Evolutionary conservation across 2,888 invertebrate genomes (phyloP), one percentile per base, ranked within the genome.

Genomic region (Polylopha cassiicola): DNA sequence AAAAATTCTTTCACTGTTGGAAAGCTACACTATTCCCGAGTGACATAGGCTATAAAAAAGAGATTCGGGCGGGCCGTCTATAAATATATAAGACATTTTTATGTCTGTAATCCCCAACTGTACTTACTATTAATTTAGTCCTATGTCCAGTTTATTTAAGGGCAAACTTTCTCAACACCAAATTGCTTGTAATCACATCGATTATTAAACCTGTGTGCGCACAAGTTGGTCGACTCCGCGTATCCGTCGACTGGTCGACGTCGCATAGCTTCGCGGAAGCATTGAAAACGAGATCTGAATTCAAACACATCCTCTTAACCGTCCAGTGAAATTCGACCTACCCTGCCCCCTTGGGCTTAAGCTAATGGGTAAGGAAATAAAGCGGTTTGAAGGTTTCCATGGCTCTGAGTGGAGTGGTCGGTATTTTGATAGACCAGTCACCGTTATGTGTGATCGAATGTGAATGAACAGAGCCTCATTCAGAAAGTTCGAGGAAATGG

Each of bases 251-350:
- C 29, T 23, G 23, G 8, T 8, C 22, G 28, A 68, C 69, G 58
- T 53, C 58, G 61, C 66, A 68, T 59, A 44, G 59, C 51, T 82
- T 80, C 82, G 74, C 68, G 80, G 82, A 82, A 82, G 76, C 73
- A 20, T 30, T 51, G 48, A 49, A 56, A 58, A 79, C 81, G 76
- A 70, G 68, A 65, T 61, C 55, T 73, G 82, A 76, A 82, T 82
- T 68, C 69, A 74, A 81, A 82, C 77, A 77, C 47, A 47, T 70
- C 67, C 68, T 78, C 77, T 72, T 70, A 66, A 51, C 42, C 38
- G 42, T 39, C 73, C 43, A 47, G 4, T 20, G 1, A 7, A 18
- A 10, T 16, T 7, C 26, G 43, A 37, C 22, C 43, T 27, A 18
- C 30, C 27, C 18, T 23, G 31, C 31, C 31, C 42, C 22, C 21